Evolutionary conservation across 92 coral and sea anemone species (phyloP).

Genomic region (Muricea muricata): DNA sequence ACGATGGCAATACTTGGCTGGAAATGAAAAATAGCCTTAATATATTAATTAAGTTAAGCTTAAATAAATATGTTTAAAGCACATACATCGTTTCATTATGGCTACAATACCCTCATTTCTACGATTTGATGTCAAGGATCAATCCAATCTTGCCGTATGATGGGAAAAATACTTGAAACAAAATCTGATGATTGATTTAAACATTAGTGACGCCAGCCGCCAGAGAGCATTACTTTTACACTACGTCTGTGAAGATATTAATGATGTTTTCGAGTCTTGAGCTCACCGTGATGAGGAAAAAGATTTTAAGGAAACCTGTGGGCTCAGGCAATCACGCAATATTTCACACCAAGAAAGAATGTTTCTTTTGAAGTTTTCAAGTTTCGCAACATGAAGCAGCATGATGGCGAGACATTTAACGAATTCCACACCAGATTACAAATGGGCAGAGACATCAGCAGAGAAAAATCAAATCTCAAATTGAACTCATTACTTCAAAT

Average conservation of each 20-base stretch:
- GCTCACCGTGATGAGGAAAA: not conserved
- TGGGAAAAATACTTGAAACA: not conserved
- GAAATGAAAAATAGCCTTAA: no score
- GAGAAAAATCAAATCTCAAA: constrained; percentile 8
- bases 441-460: not conserved
- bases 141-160: not conserved
- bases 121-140: not conserved
- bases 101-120: not conserved
- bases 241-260: not conserved
- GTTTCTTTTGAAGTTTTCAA: constrained; percentile 7
- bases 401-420: not conserved
- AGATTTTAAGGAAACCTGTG: constrained; percentile 12
- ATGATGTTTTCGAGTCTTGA: not conserved
- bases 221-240: not conserved
- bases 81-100: no score
- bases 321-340: not conserved
- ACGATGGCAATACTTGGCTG: no score
- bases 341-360: not conserved
- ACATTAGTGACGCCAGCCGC: not conserved
- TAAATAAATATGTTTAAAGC: no score
- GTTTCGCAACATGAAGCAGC: constrained; percentile 9
- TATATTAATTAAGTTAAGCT: no score
- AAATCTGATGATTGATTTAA: not conserved
- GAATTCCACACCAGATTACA: not conserved
- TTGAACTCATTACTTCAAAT: not conserved